phyloP scores from a whole-genome alignment of 2,113 vertebrate species.

The Cheirogaleus medius region DNA sequence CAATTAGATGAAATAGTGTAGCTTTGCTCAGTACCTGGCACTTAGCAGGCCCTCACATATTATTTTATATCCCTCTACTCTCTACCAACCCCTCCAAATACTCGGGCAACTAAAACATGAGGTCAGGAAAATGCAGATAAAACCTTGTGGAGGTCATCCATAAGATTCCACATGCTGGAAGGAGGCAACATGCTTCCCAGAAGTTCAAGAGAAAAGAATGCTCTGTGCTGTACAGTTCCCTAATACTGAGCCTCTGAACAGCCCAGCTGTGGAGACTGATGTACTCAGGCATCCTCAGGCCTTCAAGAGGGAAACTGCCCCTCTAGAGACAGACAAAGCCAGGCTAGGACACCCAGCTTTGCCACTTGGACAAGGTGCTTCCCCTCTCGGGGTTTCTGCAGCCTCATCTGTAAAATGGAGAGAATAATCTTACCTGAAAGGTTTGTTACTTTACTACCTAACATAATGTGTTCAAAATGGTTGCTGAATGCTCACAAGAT shows the following conservation, averaged over 20 bases:
- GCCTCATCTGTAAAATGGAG: neutral
- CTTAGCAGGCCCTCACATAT: neutral
- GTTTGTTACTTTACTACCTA: neutral
- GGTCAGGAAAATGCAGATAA: neutral
- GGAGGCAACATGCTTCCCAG: neutral
- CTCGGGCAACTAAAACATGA: neutral
- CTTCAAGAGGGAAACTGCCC: neutral
- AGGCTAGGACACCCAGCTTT: neutral
- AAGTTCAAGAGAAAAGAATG: neutral
- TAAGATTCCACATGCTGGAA: neutral
- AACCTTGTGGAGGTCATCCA: neutral
- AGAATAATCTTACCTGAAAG: neutral
- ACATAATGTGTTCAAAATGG: neutral
- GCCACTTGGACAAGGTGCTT: neutral
- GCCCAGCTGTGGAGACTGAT: rapidly evolving
- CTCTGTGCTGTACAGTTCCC: neutral
- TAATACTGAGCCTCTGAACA: neutral
- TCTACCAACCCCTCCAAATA: neutral
- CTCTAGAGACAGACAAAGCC: neutral
- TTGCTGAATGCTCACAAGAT: neutral
- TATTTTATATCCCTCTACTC: neutral
- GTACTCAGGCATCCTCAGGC: neutral
- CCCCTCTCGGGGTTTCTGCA: neutral
- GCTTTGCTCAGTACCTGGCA: neutral
- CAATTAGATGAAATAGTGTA: neutral